These are phyloP conservation scores for Sebastes variabilis DNA, from an alignment of 2,797 vertebrate genomes.

Conservation along the genomic window DNA sequence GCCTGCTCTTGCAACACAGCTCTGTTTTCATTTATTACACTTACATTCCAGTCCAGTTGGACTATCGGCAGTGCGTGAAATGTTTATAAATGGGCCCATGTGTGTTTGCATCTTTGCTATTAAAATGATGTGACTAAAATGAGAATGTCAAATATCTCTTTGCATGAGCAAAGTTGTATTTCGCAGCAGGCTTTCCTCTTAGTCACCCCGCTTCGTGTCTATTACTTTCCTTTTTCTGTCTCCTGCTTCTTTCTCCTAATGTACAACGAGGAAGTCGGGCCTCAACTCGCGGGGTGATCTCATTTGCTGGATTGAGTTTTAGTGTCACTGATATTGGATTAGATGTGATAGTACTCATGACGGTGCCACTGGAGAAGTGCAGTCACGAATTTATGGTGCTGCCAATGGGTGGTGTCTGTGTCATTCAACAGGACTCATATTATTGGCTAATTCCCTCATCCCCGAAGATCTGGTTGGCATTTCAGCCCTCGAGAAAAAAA, in stretches of 20 bases:
- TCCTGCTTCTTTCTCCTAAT: slow-evolving; percentile 13
- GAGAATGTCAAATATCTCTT: slow-evolving; percentile 41
- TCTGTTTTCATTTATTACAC: slow-evolving; percentile 54
- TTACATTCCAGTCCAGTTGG: slow-evolving; percentile 28
- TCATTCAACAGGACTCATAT: slow-evolving; percentile 66
- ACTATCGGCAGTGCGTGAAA: slow-evolving; percentile 29
- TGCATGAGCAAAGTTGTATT: slow-evolving; percentile 20
- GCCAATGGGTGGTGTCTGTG: slow-evolving; percentile 66
- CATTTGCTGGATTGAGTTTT: slow-evolving; percentile 66
- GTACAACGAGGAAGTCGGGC: slow-evolving; percentile 33
- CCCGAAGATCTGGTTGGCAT: slow-evolving; percentile 61
- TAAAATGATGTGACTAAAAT: slow-evolving; percentile 39
- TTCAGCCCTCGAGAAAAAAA: slow-evolving; percentile 55
- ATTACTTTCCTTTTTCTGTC: slow-evolving; percentile 11
- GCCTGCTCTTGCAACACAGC: slow-evolving; percentile 36
- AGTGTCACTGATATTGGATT: slow-evolving; percentile 66
- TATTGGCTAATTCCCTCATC: slow-evolving; percentile 66
- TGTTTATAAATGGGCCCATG: slow-evolving; percentile 54
- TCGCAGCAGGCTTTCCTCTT: slow-evolving; percentile 28
- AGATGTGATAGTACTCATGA: slow-evolving; percentile 53
- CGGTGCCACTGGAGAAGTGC: slow-evolving; percentile 46
- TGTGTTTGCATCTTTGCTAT: slow-evolving; percentile 47
- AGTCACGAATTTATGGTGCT: slow-evolving; percentile 55
- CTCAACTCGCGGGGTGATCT: slow-evolving; percentile 54
- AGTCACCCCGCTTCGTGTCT: slow-evolving; percentile 6